Evolutionary conservation across 1,140 invertebrate genomes (phyloP), one percentile per base, ranked within the genome.

Genomic region (Heliconius hermathena): DNA sequence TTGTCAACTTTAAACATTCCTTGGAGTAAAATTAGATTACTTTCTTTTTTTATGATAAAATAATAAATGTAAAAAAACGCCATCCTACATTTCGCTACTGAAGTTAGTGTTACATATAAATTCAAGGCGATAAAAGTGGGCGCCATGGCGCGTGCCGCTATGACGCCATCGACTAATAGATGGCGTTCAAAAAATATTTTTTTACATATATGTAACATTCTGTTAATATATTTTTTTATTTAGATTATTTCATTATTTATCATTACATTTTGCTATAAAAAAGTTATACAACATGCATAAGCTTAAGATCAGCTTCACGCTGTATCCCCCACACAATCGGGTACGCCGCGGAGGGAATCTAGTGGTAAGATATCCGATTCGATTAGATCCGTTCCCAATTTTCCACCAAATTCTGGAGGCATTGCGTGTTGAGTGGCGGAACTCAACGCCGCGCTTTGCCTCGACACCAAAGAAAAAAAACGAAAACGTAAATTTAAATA

Each of bases 121-220:
- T 1, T 22, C 22, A 66, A 29, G 22, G 60, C 60, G 29, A 66
- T 11, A 66, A 29, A 4, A 16, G 13, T 9, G 26, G 26, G 22
- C 22, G 9, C 60, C 29, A 16, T 66, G 60, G 60, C 22, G 60
- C 60, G 22, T 16, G 11, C 13, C 9, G 22, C 22, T n/a, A 5
- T 66, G 1, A n/a, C 20, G 5, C 20, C 57, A 38, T 66, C 46
- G 60, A 22, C 33, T 22, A 60, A 75, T 26, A 75, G 74, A 75
- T 66, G 74, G 74, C 74, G 57, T 66, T 52, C 22, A 66, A 22
- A 71, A 46, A 49, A 57, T 26, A 26, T 4, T 29, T 13, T 66
- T 22, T 26, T 29, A 22, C 0, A 57, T n/a, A 9, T 57, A 22
- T 57, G 54, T 9, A 57, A 22, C n/a, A 22, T 22, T 57, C 8